Evolutionary conservation across 1,140 invertebrate species (phyloP).

Genomic region (Pteromalus puparum): DNA sequence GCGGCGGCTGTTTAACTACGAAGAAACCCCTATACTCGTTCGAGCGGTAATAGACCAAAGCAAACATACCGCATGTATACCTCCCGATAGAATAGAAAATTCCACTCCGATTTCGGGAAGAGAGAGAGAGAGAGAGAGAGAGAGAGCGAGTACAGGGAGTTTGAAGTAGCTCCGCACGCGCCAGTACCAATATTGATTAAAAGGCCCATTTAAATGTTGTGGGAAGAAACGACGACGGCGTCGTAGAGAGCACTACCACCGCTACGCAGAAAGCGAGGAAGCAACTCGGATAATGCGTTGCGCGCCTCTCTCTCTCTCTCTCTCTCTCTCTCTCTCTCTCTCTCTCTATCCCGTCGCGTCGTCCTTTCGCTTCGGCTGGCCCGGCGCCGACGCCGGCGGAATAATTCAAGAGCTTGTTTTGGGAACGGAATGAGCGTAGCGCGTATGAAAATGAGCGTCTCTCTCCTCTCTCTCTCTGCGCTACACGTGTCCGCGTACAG

Average conservation of each 20-base stretch:
- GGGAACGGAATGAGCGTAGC: constrained; percentile 30
- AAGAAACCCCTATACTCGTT: neutral
- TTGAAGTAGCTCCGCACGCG: neutral
- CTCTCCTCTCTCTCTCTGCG: neutral
- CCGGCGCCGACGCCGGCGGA: constrained; percentile 35
- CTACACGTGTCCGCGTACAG: constrained; percentile 45
- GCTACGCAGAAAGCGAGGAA: neutral
- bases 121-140: neutral
- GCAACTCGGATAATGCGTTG: neutral
- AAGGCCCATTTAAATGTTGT: constrained; percentile 38
- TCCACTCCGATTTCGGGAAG: neutral
- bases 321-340: neutral
- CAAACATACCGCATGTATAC: neutral
- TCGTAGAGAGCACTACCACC: neutral
- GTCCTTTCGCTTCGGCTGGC: constrained; percentile 27
- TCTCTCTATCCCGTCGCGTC: neutral
- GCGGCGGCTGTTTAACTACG: neutral
- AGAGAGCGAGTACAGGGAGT: neutral
- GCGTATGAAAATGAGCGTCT: constrained; percentile 48
- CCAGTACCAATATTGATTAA: constrained; percentile 43
- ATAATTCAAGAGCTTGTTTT: constrained; percentile 54
- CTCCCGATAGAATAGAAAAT: neutral
- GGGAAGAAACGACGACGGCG: neutral
- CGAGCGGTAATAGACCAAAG: neutral
- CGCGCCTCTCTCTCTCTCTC: neutral